phyloP scores from a whole-genome alignment of 2,113 vertebrate species.

The Notarius lentiginosus region DNA sequence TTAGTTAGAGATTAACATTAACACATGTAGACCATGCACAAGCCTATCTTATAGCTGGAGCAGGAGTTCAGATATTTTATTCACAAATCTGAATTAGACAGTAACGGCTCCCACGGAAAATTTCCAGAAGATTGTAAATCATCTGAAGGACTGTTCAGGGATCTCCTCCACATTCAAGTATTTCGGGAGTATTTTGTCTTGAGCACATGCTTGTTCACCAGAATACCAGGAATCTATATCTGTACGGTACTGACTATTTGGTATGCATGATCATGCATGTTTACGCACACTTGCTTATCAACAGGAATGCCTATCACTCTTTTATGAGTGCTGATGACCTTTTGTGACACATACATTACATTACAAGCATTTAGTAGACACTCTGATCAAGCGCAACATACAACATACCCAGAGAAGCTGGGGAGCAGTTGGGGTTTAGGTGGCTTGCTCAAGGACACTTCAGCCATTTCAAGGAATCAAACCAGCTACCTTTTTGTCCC shows the following conservation, averaged over 20 bases:
- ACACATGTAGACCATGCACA: background rate
- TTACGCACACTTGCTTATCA: conserved; percentile 41
- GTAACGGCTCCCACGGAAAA: background rate
- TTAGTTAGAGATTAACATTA: background rate
- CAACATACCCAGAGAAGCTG: too few species aligned
- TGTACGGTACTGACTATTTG: background rate
- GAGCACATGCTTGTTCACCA: background rate
- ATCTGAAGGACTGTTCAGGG: background rate
- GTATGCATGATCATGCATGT: background rate
- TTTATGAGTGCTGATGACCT: conserved; percentile 42
- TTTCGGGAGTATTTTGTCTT: background rate
- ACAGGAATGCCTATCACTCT: conserved; percentile 28
- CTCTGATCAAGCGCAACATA: too few species aligned
- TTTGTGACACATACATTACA: conserved; percentile 12
- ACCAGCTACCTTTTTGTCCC: too few species aligned
- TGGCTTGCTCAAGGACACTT: too few species aligned
- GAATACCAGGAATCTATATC: background rate
- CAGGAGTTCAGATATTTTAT: background rate
- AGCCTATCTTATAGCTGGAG: background rate
- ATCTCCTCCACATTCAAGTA: background rate
- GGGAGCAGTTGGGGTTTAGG: too few species aligned
- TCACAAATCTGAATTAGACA: background rate
- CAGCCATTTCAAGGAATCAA: too few species aligned
- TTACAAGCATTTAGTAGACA: too few species aligned
- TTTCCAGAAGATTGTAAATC: background rate